phyloP scores from a whole-genome alignment of 2,797 vertebrate species.

The Lepus oiostolus region DNA sequence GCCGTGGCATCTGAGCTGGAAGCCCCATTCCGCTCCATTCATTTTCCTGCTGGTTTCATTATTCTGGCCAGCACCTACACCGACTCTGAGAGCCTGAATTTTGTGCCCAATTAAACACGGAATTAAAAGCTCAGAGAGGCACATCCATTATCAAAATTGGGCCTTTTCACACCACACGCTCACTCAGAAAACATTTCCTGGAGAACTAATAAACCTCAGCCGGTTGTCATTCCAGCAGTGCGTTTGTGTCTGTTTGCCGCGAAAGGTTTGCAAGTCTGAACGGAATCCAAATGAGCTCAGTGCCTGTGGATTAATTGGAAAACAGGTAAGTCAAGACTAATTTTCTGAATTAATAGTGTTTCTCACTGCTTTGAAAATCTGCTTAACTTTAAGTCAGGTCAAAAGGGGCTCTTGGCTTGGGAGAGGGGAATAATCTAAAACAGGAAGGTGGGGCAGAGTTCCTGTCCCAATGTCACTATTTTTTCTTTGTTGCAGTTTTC shows the following conservation, averaged over 20 bases:
- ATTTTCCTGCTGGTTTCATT: background rate
- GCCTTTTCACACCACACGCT: conserved; percentile 76
- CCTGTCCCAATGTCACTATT: fast-evolving
- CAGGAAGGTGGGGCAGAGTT: background rate
- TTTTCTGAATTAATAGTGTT: conserved; percentile 74
- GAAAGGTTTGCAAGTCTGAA: conserved; percentile 65
- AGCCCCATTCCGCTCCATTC: background rate
- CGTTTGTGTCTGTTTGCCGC: background rate
- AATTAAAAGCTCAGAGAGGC: conserved; percentile 81
- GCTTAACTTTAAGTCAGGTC: conserved; percentile 66
- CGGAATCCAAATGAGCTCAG: conserved; percentile 75
- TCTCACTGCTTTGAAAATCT: conserved; percentile 71
- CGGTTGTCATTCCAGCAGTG: conserved; percentile 55
- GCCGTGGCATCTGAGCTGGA: background rate
- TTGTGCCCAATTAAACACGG: conserved; percentile 80
- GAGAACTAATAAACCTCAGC: conserved; percentile 54
- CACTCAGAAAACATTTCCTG: conserved; percentile 71
- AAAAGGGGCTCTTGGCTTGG: conserved; percentile 42
- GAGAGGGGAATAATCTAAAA: background rate
- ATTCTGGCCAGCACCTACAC: conserved; percentile 64
- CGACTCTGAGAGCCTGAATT: conserved; percentile 73
- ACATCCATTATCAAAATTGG: conserved; percentile 80
- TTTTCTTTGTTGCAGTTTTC: background rate
- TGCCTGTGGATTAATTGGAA: conserved; percentile 69
- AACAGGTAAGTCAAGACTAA: conserved; percentile 68